Evolutionary conservation across 2,888 invertebrate genomes (phyloP).

Genomic region (Zele albiditarsus): DNA sequence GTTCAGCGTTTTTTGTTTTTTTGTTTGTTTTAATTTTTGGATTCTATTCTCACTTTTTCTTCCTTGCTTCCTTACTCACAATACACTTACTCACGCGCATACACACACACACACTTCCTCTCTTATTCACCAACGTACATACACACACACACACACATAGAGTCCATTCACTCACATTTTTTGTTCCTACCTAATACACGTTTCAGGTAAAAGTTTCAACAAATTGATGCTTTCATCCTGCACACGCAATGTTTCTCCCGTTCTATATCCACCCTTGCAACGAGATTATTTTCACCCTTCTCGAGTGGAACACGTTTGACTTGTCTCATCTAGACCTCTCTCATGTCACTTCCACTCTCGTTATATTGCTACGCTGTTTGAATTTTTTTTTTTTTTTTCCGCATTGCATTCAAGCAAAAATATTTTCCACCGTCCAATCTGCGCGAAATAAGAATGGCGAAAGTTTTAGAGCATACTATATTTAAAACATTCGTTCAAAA

Average conservation of each 20-base stretch:
- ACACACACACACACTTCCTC: slow-evolving; percentile 16
- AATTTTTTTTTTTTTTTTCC: neutral
- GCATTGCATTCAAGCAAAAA: slow-evolving; percentile 39
- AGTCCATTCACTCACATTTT: slow-evolving; percentile 11
- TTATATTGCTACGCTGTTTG: slow-evolving; percentile 23
- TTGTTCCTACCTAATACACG: slow-evolving; percentile 17
- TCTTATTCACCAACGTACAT: slow-evolving; percentile 30
- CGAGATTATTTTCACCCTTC: slow-evolving; percentile 20
- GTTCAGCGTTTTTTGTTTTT: slow-evolving; percentile 51
- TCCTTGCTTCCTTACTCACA: slow-evolving; percentile 29
- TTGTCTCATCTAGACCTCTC: slow-evolving; percentile 8
- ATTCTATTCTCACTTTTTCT: slow-evolving; percentile 37
- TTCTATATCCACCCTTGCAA: slow-evolving; percentile 28
- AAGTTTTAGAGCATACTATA: slow-evolving; percentile 7
- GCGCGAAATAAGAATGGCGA: slow-evolving; percentile 22
- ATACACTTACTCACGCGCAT: slow-evolving; percentile 27
- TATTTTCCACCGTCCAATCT: slow-evolving; percentile 13
- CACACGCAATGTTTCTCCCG: slow-evolving; percentile 41
- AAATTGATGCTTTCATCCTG: slow-evolving; percentile 3
- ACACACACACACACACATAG: slow-evolving; percentile 14
- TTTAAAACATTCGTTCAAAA: slow-evolving; percentile 14
- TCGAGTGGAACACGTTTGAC: slow-evolving; percentile 11
- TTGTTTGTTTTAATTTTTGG: slow-evolving; percentile 36
- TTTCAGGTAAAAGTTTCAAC: slow-evolving; percentile 10
- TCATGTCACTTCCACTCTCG: slow-evolving; percentile 21